Base-by-base conservation (phyloP, 2,113 vertebrate species). In the Trochalopteron elliotii region DNA sequence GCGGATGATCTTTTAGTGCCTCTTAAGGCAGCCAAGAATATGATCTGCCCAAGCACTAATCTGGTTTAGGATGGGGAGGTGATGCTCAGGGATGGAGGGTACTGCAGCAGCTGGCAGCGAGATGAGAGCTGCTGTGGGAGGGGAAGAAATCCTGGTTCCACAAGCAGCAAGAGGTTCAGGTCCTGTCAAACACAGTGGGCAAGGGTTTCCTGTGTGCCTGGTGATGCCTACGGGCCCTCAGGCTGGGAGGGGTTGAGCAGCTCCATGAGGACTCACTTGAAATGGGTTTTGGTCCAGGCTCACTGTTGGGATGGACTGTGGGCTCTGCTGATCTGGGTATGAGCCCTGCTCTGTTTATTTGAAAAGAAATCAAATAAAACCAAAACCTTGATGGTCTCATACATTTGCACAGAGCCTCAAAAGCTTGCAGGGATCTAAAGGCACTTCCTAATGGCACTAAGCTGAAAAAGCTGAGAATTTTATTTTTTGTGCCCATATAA, bases 401-500 rank as follows among this genome's bases (percentile, higher is more conserved):
- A 39, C 45, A 19, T 81, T 94, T 95, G 33, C 78, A 71, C 30
- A 78, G 61, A 81, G 59, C 55, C 47, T 35, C 55, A 61, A 89
- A 90, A 94, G 7, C 65, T 92, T 76, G 21, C 37, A 61, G 72
- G 56, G 74, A 83, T 65, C 47, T 77, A 89, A 90, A 87, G 78
- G 40, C 59, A 69, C 59, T 95, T 97, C 88, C 90, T 93, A 93
- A 91, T 5, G 6, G 67, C 56, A 42, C 90, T 74, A 70, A 91
- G 69, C 68, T 95, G 77, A 75, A 95, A 96, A 96, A 96, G 65
- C 86, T 55, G 55, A 74, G 87, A 87, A 86, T 96, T 96, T 87
- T 92, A 86, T 96, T 96, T 87, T 92, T 76, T 95, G 69, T 96
- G 95, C 63, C 96, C 86, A 88, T 96, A 97, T 88, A 96, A 97